Evolutionary conservation across 2,888 invertebrate genomes (phyloP), one percentile per base, ranked within the genome.

Genomic region (Drosophila algonquin): DNA sequence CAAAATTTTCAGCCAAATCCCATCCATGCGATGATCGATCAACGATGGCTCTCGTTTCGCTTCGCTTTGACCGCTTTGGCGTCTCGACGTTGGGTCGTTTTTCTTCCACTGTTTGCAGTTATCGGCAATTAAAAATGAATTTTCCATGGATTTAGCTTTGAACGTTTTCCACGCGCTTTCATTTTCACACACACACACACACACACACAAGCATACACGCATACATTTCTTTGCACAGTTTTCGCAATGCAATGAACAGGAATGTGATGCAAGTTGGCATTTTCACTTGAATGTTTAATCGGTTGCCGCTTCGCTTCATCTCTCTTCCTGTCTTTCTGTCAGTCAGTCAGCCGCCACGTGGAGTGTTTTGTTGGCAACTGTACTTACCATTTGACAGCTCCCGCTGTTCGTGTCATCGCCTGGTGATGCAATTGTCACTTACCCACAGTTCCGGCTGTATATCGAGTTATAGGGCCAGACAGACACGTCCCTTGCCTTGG

Each of bases 341-440:
- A 14, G 40, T n/a, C 40, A 40, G 40, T 7, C 30, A 8, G 30
- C 30, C 30, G 30, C 14, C 40, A 40, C 40, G 5, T n/a, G 40
- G 14, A 48, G 65, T 55, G 65, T 75, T 68, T 73, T 68, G 65
- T 32, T 27, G 35, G 45, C 57, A 58, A 60, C 55, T 72, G 63
- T 55, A 73, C 68, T 59, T 70, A 44, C 21, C 44, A 30, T 40
- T 59, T 45, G 53, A 50, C 50, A 56, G 73, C 65, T 64, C 58
- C 40, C 63, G 18, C 44, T 21, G 54, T n/a, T 48, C 18, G 55
- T 56, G 53, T 24, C 18, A 47, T 32, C 60, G 67, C 21, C 51
- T 63, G 68, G 60, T 78, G 70, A 78, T 86, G 75, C 70, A 69
- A 71, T 59, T 72, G 65, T 56, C 65, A 71, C 68, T 61, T 30